Percentiles rank a stretch among this genome's conserved stretches.
Evolutionary conservation across 1,140 invertebrate genomes (phyloP).

Genomic region (Euschistus heros): DNA sequence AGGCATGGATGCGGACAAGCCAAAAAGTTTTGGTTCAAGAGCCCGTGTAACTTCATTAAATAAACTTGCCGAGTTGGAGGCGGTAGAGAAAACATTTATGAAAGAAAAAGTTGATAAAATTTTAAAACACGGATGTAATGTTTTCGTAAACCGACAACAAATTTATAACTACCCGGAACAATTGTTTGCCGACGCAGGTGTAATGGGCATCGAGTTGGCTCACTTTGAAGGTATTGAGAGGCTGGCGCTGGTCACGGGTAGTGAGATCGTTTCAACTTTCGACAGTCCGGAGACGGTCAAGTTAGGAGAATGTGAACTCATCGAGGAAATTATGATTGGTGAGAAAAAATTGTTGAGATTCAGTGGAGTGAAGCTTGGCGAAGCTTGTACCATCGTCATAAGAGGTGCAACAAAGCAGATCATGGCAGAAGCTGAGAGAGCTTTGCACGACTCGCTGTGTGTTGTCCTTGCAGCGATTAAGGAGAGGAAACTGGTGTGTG

Average conservation of each 20-base stretch:
- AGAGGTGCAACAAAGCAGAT: constrained; percentile 61
- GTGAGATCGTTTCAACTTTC: constrained; percentile 62
- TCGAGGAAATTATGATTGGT: constrained; percentile 60
- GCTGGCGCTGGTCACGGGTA: constrained; percentile 55
- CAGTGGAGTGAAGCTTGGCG: constrained; percentile 50
- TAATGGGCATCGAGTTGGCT: constrained; percentile 68
- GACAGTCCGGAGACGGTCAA: constrained; percentile 50
- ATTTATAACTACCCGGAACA: constrained; percentile 69
- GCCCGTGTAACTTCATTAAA: constrained; percentile 55
- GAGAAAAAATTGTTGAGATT: constrained; percentile 58
- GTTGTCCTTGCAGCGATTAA: background rate
- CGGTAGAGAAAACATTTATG: constrained; percentile 65
- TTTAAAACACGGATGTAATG: constrained; percentile 52
- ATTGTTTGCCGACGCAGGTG: constrained; percentile 54
- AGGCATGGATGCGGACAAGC: constrained; percentile 63
- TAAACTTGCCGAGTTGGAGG: constrained; percentile 56
- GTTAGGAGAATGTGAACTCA: constrained; percentile 52
- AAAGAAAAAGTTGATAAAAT: constrained; percentile 59
- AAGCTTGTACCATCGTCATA: constrained; percentile 57
- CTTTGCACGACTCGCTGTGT: constrained; percentile 1
- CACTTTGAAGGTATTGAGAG: constrained; percentile 64
- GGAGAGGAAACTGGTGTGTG: background rate
- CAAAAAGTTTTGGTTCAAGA: constrained; percentile 57
- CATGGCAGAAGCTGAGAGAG: constrained; percentile 49
- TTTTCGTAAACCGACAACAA: constrained; percentile 61